Conservation (phyloP, 2,113 vertebrate species). For the Thamnophis sirtalis region DNA sequence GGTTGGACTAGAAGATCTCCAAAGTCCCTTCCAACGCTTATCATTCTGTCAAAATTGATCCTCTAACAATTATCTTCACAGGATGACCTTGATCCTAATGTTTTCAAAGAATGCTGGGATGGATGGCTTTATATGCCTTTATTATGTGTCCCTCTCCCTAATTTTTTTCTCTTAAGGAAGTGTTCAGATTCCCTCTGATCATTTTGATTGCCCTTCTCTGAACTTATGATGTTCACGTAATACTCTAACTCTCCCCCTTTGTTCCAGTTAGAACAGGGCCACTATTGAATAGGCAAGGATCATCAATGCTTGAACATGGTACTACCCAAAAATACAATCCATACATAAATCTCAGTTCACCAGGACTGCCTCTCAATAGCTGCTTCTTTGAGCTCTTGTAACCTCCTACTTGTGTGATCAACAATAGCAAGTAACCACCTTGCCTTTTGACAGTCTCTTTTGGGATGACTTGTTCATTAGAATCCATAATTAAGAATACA, state of each 20-base stretch:
- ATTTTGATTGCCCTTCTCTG: background rate
- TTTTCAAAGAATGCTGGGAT: background rate
- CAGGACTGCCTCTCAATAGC: background rate
- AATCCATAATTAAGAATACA: conserved; percentile 14
- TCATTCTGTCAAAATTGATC: background rate
- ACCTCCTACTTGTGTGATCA: background rate
- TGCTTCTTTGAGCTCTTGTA: background rate
- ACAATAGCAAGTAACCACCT: background rate
- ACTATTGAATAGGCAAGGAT: background rate
- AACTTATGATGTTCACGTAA: background rate
- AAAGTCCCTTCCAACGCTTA: no score
- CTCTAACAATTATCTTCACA: background rate
- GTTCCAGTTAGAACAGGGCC: background rate
- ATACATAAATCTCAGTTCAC: background rate
- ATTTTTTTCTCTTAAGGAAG: background rate
- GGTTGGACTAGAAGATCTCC: no score
- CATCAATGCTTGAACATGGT: background rate
- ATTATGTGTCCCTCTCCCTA: background rate
- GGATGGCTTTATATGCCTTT: background rate
- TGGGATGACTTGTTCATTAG: background rate
- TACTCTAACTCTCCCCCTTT: background rate
- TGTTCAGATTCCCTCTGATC: background rate
- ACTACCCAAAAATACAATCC: conserved; percentile 40
- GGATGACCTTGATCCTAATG: background rate
- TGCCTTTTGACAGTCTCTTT: background rate